Evolutionary conservation across 2,797 vertebrate genomes (phyloP).

Genomic region (Enteromius unitaeniatus): DNA sequence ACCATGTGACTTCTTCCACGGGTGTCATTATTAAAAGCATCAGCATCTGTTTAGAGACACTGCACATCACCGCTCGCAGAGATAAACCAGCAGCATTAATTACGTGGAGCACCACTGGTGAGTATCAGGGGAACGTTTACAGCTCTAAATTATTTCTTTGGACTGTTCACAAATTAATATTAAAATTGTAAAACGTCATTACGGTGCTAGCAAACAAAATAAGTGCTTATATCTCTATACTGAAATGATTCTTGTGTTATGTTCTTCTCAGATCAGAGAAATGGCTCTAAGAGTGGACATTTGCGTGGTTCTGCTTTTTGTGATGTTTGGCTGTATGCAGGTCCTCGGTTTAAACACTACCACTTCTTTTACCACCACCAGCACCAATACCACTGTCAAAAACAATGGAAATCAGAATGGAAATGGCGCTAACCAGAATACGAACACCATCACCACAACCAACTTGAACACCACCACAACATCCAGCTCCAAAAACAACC

Average conservation of each 20-base stretch:
- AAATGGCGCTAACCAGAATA: neutral
- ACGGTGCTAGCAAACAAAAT: neutral
- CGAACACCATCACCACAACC: neutral
- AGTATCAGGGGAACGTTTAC: neutral
- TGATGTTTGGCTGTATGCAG: neutral
- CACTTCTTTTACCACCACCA: neutral
- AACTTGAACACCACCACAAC: neutral
- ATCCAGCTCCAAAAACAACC: neutral
- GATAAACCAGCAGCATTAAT: neutral
- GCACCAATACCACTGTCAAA: neutral
- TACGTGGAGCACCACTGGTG: neutral
- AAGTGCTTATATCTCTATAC: neutral
- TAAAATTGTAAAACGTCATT: neutral
- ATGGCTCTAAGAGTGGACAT: conserved; percentile 8
- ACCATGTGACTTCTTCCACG: conserved; percentile 21
- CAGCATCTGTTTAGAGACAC: neutral
- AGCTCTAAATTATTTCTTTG: neutral
- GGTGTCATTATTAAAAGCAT: conserved; percentile 31
- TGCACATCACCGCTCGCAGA: neutral
- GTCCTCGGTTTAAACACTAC: rapidly evolving
- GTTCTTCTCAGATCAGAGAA: conserved; percentile 17
- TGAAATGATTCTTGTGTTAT: neutral
- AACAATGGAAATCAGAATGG: neutral
- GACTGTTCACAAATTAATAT: neutral
- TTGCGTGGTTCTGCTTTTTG: conserved; percentile 26